These are phyloP conservation scores for Palythoa heliodiscus DNA, from an alignment of 92 coral and sea anemone species.

Conservation along the genomic window DNA sequence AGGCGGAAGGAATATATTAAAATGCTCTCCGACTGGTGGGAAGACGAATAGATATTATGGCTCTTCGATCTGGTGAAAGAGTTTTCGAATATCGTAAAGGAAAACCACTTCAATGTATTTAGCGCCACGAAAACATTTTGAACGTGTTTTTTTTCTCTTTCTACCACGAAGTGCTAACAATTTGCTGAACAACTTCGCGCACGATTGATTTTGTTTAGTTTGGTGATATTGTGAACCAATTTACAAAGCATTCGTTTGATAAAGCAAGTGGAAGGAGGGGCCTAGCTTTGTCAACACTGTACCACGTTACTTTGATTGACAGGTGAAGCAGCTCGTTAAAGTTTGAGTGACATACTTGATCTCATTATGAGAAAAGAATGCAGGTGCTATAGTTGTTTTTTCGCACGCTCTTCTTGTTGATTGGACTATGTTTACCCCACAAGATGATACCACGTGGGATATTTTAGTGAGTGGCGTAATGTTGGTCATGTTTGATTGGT, in stretches of 20 bases:
- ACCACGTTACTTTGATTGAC: conserved; percentile 99
- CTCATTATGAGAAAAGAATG: conserved; percentile 99
- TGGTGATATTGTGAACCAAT: conserved; percentile 97
- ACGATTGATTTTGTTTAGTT: conserved; percentile 98
- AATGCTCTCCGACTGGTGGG: conserved; percentile 32
- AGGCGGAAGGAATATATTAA: conserved; percentile 75
- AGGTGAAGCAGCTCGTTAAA: conserved; percentile 98
- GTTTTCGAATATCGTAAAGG: neutral
- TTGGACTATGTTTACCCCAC: conserved; percentile 99
- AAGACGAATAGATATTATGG: conserved; percentile 32
- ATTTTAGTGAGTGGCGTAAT: conserved; percentile 88
- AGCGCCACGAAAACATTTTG: neutral
- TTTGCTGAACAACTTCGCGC: conserved; percentile 61
- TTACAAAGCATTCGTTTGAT: conserved; percentile 97
- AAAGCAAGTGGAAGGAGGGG: conserved; percentile 93
- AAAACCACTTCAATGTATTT: conserved; percentile 8
- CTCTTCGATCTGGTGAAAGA: conserved; percentile 30
- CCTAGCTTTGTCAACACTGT: conserved; percentile 95
- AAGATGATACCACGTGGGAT: conserved; percentile 99
- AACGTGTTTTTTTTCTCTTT: conserved; percentile 7
- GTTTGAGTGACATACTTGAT: conserved; percentile 99
- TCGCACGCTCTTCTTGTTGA: conserved; percentile 98
- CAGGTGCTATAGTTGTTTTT: conserved; percentile 99
- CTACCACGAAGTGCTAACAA: conserved; percentile 47
- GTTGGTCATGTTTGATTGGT: conserved; percentile 99